Percentiles rank a stretch among this genome's conserved stretches.
Evolutionary conservation across 2,113 vertebrate genomes (phyloP).

Genomic region (Eudyptes chrysolophus): DNA sequence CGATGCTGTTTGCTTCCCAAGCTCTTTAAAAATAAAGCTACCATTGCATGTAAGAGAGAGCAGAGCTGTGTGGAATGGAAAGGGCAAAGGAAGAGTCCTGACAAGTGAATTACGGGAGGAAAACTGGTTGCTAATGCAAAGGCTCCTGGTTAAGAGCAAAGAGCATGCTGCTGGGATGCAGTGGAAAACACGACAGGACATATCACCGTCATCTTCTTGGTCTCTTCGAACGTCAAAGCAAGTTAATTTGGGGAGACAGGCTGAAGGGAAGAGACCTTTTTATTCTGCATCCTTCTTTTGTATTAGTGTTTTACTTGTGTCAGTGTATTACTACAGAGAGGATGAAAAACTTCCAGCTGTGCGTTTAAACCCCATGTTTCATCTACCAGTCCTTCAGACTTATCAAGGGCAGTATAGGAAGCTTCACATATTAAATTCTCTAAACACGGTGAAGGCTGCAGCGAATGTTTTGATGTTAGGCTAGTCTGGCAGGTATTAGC

Average conservation of each 20-base stretch:
- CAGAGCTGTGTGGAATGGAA: not conserved
- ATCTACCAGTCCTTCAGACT: not conserved
- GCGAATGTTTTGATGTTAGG: not conserved
- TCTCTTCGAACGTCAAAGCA: not conserved
- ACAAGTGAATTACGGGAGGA: not conserved
- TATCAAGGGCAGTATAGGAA: not conserved
- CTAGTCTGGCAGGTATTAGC: not conserved
- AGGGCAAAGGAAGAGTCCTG: not conserved
- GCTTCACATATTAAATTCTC: not conserved
- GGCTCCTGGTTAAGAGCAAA: slow-evolving; percentile 6
- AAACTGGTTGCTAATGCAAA: not conserved
- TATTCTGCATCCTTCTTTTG: not conserved
- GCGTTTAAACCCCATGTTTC: not conserved
- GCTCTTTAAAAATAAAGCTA: not conserved
- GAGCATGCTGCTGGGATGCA: not conserved
- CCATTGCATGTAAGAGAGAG: not conserved
- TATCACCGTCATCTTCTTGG: not conserved
- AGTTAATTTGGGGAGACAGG: slow-evolving; percentile 9
- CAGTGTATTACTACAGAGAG: not conserved
- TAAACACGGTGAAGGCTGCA: not conserved
- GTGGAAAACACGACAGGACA: not conserved
- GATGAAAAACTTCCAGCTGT: not conserved
- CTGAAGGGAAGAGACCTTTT: slow-evolving; percentile 22
- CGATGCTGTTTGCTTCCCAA: not conserved
- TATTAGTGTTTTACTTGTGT: not conserved